phyloP scores from a whole-genome alignment of 2,888 invertebrate species.

The Tortrix viridana region DNA sequence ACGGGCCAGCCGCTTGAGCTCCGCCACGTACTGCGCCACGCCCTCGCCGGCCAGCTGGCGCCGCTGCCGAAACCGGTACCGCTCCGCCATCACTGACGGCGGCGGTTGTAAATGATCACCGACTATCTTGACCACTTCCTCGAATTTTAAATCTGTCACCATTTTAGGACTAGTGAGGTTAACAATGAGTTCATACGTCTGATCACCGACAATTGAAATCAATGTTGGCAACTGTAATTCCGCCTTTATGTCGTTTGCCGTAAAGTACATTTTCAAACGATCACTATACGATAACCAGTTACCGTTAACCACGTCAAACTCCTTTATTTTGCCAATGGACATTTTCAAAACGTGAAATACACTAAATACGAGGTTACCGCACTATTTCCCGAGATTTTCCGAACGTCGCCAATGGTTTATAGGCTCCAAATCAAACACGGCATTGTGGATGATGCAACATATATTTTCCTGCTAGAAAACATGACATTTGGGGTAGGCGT shows the following conservation, averaged over 20 bases:
- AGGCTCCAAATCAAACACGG: no score
- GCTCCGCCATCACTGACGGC: conserved; percentile 20
- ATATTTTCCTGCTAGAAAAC: no score
- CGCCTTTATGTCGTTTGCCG: not conserved
- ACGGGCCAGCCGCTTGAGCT: conserved; percentile 8
- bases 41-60: conserved; percentile 1
- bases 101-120: conserved; percentile 7
- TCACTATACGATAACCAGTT: not conserved
- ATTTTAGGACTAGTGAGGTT: not conserved
- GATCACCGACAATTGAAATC: conserved; percentile 6
- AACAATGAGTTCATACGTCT: conserved; percentile 1
- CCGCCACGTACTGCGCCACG: conserved; percentile 4
- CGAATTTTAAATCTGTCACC: not conserved
- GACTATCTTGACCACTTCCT: not conserved
- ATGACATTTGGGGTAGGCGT: no score
- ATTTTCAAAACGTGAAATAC: not conserved
- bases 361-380: not conserved
- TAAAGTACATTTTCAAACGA: conserved; percentile 4
- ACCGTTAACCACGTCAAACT: not conserved
- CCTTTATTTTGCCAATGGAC: not conserved
- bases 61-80: conserved; percentile 13
- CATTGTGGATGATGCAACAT: no score
- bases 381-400: not conserved
- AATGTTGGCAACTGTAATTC: conserved; percentile 8
- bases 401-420: not conserved